Percentiles rank a stretch among this genome's conserved stretches.
Conservation (phyloP, 1,140 invertebrate species). For the Drosophila subobscura region DNA sequence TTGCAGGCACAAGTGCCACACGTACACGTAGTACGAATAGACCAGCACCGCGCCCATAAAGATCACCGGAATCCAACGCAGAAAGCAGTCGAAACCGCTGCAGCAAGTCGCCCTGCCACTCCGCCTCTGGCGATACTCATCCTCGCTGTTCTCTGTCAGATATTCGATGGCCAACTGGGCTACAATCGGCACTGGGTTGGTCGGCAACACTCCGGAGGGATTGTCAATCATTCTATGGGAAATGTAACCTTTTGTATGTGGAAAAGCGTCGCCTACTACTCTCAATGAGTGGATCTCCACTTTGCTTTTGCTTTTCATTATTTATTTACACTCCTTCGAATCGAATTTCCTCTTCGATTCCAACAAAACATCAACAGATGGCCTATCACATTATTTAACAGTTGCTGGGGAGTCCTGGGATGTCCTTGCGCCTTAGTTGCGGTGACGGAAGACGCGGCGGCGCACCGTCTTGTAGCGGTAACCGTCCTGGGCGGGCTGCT, state of each 20-base stretch:
- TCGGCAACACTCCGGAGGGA: too few relatives aligned
- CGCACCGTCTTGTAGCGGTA: slow-evolving; percentile 80
- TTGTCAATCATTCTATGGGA: not conserved
- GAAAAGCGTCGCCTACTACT: not conserved
- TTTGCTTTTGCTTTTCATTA: not conserved
- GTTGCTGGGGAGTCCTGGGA: not conserved
- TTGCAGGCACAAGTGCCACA: slow-evolving; percentile 14
- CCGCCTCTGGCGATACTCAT: slow-evolving; percentile 2
- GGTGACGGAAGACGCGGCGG: slow-evolving; percentile 75
- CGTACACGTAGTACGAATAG: slow-evolving; percentile 25
- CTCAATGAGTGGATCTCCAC: not conserved
- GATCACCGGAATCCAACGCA: not conserved
- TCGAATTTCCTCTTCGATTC: slow-evolving; percentile 7
- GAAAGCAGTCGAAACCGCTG: not conserved
- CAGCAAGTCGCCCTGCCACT: not conserved
- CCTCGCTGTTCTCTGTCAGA: not conserved
- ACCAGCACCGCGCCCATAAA: slow-evolving; percentile 1
- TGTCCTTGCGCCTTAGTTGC: slow-evolving; percentile 44
- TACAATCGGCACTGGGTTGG: too few relatives aligned
- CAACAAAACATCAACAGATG: slow-evolving; percentile 27
- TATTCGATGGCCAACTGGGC: too few relatives aligned
- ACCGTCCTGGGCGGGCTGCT: slow-evolving; percentile 74
- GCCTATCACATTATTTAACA: slow-evolving; percentile 68
- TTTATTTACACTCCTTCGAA: slow-evolving; percentile 34
- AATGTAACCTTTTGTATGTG: not conserved